Evolutionary conservation across 2,113 vertebrate genomes (phyloP), one percentile per base, ranked within the genome.

Genomic region (Chaenocephalus aceratus): DNA sequence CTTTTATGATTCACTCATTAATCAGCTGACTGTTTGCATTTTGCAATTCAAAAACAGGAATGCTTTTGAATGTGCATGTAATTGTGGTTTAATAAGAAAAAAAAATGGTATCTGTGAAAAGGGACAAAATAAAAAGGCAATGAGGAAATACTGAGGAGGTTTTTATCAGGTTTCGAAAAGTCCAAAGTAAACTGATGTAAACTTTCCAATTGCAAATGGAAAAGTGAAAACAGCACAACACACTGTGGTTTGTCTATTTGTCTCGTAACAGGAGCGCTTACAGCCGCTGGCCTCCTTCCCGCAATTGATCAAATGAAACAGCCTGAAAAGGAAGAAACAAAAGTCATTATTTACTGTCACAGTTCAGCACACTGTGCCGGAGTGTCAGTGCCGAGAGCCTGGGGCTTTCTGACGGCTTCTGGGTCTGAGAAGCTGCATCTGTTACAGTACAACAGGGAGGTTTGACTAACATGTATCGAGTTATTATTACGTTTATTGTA

Each of bases 341-440:
- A 80, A 78, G 70, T 79, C 71, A 61, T 86, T 86, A 63, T 73
- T 76, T 46, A 53, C 67, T 9, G 72, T 72, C 75, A 46, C 82
- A 69, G 82, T 52, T 81, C 56, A 51, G 46, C 4, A 34, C 53
- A 18, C 26, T 48, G 73, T n/a, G 34, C 8, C 12, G 11, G 4
- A 16, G 8, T 12, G 63, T 26, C n/a, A 45, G 74, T n/a, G 53
- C 11, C 13, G 23, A 10, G 48, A 5, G 57, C n/a, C 21, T 6
- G 63, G 2, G 54, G 23, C 6, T 51, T 10, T 41, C 15, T 21
- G 5, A 36, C 57, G 4, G 64, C 2, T 46, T 45, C 30, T 26
- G 45, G 34, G 4, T 16, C 5, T 18, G n/a, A 44, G 48, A 8
- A 11, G 44, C 53, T 76, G 45, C 10, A 23, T 21, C 45, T 26